Base-by-base conservation (phyloP, 1,140 invertebrate species). In the Octopus bimaculoides region DNA sequence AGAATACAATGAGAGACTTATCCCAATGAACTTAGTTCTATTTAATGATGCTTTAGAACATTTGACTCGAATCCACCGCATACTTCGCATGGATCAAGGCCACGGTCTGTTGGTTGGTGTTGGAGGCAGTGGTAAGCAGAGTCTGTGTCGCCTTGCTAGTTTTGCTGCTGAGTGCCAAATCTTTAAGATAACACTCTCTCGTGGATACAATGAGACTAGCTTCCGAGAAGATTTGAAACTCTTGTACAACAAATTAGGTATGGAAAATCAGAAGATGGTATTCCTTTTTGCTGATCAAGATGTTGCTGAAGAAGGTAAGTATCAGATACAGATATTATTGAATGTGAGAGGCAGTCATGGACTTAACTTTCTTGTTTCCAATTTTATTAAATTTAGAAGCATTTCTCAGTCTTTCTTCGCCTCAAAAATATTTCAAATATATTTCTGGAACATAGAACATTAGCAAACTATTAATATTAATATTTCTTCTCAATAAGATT, bases 1-100 rank as follows among this genome's bases (percentile, higher is more conserved):
- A 84, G 94, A 96, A 83, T 97, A 96, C 86, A 96, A 96, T 86
- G 94, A 96, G 78, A 91, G 82, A 79, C 76, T 90, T 81, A 88
- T 89, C 4, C 83, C 86, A 69, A 92, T 97, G 90, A 93, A 93
- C 17, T 91, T 97, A 78, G 95, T 98, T 0, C 90, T 98, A 4
- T 97, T 97, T 86, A 94, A 97, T 85, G 95, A 97, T 88, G 96
- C 95, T 54, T 89, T 97, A 54, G 95, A 97, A 84, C 96, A 97
- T 89, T 87, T 97, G 82, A 96, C 95, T 0, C 92, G 96, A 75
- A 92, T 96, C 3, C 95, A 97, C 83, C 92, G 96, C 78, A 93
- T 94, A 0, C 89, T 97, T 74, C 92, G 96, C 76, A 94, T 96
- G 93, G 93, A 96, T 86, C 93, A 93, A 82, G 95, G 95, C 0